These are phyloP conservation scores for Scatophagus argus DNA, from an alignment of 2,113 vertebrate genomes.

Conservation along the genomic window DNA sequence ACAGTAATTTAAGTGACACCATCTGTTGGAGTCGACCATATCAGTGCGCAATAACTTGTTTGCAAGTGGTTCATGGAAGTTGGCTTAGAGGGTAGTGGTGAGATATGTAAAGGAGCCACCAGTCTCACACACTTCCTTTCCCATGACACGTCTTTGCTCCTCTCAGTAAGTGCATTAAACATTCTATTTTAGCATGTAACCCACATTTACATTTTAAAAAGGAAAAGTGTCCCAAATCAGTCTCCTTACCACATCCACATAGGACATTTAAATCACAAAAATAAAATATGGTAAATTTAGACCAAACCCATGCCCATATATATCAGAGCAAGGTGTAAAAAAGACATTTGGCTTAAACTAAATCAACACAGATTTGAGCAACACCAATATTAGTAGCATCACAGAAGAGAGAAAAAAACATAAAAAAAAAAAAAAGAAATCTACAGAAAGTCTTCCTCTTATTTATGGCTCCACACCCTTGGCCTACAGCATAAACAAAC, in stretches of 20 bases:
- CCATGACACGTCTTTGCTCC: slow-evolving; percentile 51
- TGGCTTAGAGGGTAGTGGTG: slow-evolving; percentile 63
- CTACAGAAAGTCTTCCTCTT: slow-evolving; percentile 33
- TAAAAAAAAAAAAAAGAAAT: neutral
- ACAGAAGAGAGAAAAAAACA: slow-evolving; percentile 19
- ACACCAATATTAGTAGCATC: slow-evolving; percentile 18
- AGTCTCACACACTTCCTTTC: slow-evolving; percentile 67
- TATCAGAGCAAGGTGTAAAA: neutral
- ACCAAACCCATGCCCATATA: slow-evolving; percentile 22
- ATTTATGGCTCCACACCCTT: slow-evolving; percentile 54
- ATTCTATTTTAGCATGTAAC: slow-evolving; percentile 52
- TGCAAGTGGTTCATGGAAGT: slow-evolving; percentile 39
- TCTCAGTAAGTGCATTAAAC: slow-evolving; percentile 37
- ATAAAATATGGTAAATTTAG: slow-evolving; percentile 35
- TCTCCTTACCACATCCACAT: slow-evolving; percentile 40
- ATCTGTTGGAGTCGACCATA: slow-evolving; percentile 51
- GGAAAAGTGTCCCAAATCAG: slow-evolving; percentile 42
- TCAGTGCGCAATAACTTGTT: slow-evolving; percentile 45
- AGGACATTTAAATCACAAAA: slow-evolving; percentile 29
- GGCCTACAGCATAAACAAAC: slow-evolving; percentile 75
- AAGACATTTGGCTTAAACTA: neutral
- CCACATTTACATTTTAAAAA: slow-evolving; percentile 57
- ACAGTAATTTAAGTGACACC: slow-evolving; percentile 35
- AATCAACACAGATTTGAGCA: neutral
- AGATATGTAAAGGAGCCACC: slow-evolving; percentile 59